Conservation (phyloP, 2,797 vertebrate genomes). For the Falco rusticolus region DNA sequence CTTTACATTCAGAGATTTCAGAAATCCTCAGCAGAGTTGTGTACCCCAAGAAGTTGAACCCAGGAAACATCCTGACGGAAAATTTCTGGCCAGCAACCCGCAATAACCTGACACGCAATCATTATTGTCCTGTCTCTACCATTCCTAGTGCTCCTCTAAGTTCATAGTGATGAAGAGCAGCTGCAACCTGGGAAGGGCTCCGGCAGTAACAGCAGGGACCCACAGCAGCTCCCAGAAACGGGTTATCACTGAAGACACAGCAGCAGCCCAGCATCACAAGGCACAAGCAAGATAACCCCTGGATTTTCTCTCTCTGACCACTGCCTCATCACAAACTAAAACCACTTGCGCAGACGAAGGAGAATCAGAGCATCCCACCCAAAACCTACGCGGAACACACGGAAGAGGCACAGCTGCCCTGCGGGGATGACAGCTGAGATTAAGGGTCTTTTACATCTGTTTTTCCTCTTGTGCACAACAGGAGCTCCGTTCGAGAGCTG, state of each 20-base stretch:
- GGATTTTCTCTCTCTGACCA: background rate
- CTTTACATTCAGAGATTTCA: background rate
- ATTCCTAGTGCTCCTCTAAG: background rate
- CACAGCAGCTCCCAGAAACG: fast-evolving
- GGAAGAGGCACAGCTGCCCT: background rate
- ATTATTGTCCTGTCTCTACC: background rate
- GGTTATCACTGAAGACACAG: background rate
- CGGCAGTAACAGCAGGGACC: background rate
- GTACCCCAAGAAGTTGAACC: background rate
- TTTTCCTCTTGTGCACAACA: background rate
- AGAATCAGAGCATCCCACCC: background rate
- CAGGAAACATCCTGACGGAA: background rate
- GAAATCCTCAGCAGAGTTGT: background rate
- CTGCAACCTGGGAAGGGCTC: background rate
- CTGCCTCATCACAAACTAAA: background rate
- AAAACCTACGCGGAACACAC: fast-evolving
- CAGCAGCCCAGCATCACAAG: background rate
- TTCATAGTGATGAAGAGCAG: background rate
- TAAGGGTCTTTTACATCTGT: background rate
- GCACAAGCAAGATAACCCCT: fast-evolving
- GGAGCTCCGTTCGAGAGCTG: background rate
- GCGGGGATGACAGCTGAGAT: background rate
- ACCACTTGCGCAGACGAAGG: fast-evolving
- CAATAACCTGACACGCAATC: fast-evolving
- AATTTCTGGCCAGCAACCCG: background rate